Base-by-base conservation (phyloP, 2,888 invertebrate genomes). In the Cactoblastis cactorum region DNA sequence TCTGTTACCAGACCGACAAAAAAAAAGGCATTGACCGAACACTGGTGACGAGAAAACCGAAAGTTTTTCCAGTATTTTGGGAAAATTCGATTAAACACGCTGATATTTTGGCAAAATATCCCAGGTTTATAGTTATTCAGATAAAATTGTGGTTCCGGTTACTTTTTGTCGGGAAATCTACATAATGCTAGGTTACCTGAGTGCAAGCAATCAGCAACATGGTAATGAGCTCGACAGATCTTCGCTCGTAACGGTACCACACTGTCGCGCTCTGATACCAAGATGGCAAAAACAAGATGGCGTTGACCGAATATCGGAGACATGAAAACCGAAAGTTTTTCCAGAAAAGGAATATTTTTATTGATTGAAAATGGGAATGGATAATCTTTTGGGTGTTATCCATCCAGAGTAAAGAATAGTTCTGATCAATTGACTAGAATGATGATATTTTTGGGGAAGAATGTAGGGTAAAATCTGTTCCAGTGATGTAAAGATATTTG, bases 201-300 rank as follows among this genome's bases (percentile, higher is more conserved):
- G 59, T 57, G 51, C 63, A 56, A 67, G 67, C 77, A 73, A 80
- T 78, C 74, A 69, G 60, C 58, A 65, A 61, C 43, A 28, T 43
- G 67, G 55, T 53, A 54, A 37, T 66, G 69, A 65, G 71, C 68
- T 70, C 55, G 50, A 59, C 63, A 66, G 59, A n/a, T n/a, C n/a
- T n/a, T n/a, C n/a, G n/a, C n/a, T 71, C 74, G 69, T 74, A 80
- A 80, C 85, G 74, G 81, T 85, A 84, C 77, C 64, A 74, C 69
- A 76, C 79, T 64, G 82, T 74, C 69, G 61, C 77, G 87, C 79
- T 86, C 87, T 84, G 74, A 80, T 79, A 78, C 56, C 67, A 74
- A 74, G 77, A 74, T 77, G 52, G 54, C 49, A 55, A 48, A 52
- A 58, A 58, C 56, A 54, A 32, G 37, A 17, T 4, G 49, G 14